Evolutionary conservation across 1,140 invertebrate species (phyloP).

Genomic region (Pseudoatta argentina): DNA sequence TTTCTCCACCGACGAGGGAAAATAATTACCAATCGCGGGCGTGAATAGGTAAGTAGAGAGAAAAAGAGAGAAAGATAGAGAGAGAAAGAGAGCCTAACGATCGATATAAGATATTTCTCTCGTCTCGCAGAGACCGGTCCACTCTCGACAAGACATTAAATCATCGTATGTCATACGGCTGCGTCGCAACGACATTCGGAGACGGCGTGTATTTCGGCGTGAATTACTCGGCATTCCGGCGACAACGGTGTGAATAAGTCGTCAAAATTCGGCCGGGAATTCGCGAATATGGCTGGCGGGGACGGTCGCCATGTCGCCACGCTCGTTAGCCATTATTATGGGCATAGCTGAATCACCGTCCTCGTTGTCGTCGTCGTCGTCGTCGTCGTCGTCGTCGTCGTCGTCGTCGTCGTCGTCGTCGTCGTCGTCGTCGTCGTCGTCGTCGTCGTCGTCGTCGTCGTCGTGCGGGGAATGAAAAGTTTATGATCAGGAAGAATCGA

Average conservation of each 20-base stretch:
- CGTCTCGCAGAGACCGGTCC: constrained; percentile 47
- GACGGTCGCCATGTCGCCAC: constrained; percentile 25
- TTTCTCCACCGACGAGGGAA: constrained; percentile 29
- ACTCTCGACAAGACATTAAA: constrained; percentile 35
- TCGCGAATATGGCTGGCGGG: constrained; percentile 43
- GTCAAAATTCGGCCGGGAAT: constrained; percentile 60
- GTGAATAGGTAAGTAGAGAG: background rate
- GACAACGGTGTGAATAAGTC: constrained; percentile 23
- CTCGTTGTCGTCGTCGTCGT: constrained; percentile 49
- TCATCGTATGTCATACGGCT: constrained; percentile 8
- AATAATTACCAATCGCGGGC: constrained; percentile 43
- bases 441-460: constrained; percentile 47
- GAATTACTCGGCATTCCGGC: constrained; percentile 54
- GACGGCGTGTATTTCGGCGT: constrained; percentile 28
- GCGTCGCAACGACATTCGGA: background rate
- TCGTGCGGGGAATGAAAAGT: constrained; percentile 65
- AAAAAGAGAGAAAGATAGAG: background rate
- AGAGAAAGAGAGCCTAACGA: constrained; percentile 16
- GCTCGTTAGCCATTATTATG: constrained; percentile 83
- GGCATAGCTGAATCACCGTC: constrained; percentile 76
- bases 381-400: background rate
- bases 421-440: constrained; percentile 16
- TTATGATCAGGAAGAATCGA: constrained; percentile 79
- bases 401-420: constrained; percentile 48
- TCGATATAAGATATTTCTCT: constrained; percentile 45